phyloP scores from a whole-genome alignment of 2,797 vertebrate genomes.

The Squalus acanthias region DNA sequence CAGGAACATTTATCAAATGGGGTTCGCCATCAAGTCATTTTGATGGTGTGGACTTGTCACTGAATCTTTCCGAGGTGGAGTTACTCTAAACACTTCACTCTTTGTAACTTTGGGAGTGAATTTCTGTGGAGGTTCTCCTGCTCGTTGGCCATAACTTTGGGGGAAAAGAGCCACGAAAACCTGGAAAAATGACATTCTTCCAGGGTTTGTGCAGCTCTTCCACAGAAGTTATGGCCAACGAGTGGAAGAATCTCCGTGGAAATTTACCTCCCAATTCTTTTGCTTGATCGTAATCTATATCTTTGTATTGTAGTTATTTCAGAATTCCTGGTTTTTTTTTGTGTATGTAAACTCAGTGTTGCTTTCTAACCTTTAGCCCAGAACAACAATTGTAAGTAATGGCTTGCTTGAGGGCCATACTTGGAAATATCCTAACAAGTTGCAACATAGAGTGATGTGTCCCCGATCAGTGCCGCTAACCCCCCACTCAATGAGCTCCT shows the following conservation, averaged over 20 bases:
- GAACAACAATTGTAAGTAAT: not conserved
- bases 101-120: not conserved
- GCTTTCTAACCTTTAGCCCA: not conserved
- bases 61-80: not conserved
- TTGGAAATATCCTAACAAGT: not conserved
- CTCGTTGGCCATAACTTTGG: not conserved
- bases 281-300: not conserved
- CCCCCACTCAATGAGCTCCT: not conserved
- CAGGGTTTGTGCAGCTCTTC: not conserved
- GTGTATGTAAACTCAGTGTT: not conserved
- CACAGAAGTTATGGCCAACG: not conserved
- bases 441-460: not conserved
- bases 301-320: not conserved
- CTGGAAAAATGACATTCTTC: not conserved
- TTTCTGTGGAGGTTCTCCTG: not conserved
- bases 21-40: not conserved
- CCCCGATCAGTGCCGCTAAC: not conserved
- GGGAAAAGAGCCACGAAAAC: not conserved
- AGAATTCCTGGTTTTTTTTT: not conserved
- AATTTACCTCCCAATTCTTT: not conserved
- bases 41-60: not conserved
- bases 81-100: not conserved
- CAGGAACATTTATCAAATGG: not conserved
- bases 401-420: not conserved
- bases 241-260: not conserved